Evolutionary conservation across 2,888 invertebrate genomes (phyloP), one percentile per base, ranked within the genome.

Genomic region (Dastarcus helophoroides): DNA sequence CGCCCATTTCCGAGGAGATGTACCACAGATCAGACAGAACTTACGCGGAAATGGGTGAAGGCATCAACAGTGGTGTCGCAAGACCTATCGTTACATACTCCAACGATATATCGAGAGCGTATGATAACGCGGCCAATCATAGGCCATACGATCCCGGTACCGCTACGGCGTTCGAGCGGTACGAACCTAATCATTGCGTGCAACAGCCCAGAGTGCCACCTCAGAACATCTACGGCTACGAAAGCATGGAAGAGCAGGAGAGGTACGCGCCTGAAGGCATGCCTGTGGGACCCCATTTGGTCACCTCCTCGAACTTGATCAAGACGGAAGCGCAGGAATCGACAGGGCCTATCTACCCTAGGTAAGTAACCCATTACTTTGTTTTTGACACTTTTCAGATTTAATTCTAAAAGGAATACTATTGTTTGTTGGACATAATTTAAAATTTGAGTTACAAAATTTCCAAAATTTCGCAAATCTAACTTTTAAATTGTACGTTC

Each of bases 291-390:
- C 40, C 49, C 17, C 67, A 68, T 44, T 69, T 68, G 41, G 64
- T 68, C 56, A 65, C 63, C 2, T 35, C 67, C 53, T 52, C 74
- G 66, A 63, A 62, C 2, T 63, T 68, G 62, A 68, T 70, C 72
- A 83, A 84, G 62, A 73, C 76, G 12, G 84, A 84, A 58, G 51
- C 54, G 15, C 75, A 75, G 46, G 79, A 80, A 47, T 68, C 76
- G 48, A 69, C 73, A 37, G 79, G 78, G 31, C 81, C 82, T 10
- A 69, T 81, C 33, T 82, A 82, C 59, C 82, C 82, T 42, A 72
- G 76, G 77, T 76, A 64, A 28, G 12, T 6, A 5, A 7, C 23
- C 9, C 5, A 8, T 23, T 9, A 23, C 23, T 17, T 17, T 17
- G 6, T 7, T n/a, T 17, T 17, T 17, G 6, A n/a, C n/a, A n/a